These are phyloP conservation scores for Labeo catla DNA, from an alignment of 2,113 vertebrate genomes.

Conservation along the genomic window DNA sequence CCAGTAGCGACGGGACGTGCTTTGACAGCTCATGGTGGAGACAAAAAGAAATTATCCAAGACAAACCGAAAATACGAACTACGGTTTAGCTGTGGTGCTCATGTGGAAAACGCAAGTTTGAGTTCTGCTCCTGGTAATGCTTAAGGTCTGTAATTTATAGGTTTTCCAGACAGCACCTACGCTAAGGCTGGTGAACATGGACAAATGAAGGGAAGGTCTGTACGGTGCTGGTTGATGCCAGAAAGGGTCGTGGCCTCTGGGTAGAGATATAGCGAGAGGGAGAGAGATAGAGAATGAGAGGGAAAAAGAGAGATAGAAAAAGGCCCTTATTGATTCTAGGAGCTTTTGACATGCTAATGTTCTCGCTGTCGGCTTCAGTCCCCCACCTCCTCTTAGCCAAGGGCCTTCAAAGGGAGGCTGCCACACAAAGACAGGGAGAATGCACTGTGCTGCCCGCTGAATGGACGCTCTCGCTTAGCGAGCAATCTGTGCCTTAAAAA, in stretches of 20 bases:
- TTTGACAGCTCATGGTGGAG: constrained; percentile 2
- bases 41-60: neutral
- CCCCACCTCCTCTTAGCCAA: constrained; percentile 53
- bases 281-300: constrained; percentile 41
- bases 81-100: neutral
- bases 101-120: neutral
- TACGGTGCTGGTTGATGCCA: constrained; percentile 71
- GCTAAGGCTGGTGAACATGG: constrained; percentile 45
- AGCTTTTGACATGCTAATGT: constrained; percentile 81
- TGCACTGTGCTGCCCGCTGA: constrained; percentile 42
- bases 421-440: constrained; percentile 51
- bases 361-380: constrained; percentile 63
- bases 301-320: constrained; percentile 47
- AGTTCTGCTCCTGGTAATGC: neutral
- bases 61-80: neutral
- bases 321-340: constrained; percentile 60
- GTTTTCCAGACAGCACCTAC: constrained; percentile 38
- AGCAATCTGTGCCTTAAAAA: constrained; percentile 45
- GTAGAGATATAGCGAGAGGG: constrained; percentile 49
- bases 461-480: constrained; percentile 39
- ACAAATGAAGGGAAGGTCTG: constrained; percentile 66
- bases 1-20: constrained; percentile 2
- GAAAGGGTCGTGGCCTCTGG: constrained; percentile 52
- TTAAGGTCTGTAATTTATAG: neutral
- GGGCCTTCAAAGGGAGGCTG: constrained; percentile 58